A percentile compares a stretch with the other conserved stretches of the same genome.
phyloP scores from a whole-genome alignment of 2,888 invertebrate species.

The Eupithecia pulchellata region DNA sequence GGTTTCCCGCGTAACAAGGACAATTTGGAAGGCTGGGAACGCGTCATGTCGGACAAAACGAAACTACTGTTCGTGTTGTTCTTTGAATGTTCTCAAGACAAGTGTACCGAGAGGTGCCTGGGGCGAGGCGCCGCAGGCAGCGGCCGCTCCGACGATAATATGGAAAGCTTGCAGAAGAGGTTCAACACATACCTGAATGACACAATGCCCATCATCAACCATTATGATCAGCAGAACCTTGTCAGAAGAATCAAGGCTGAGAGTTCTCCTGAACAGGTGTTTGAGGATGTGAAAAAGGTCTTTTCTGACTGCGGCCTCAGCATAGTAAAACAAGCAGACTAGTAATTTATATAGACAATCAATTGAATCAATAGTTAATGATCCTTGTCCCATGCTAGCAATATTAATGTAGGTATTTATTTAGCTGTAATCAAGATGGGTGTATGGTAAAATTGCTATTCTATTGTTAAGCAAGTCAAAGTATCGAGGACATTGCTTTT shows the following conservation, averaged over 20 bases:
- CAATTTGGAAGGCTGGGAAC: conserved; percentile 97
- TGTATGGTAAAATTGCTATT: conserved; percentile 4
- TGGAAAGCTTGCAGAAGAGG: conserved; percentile 93
- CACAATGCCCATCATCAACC: conserved; percentile 95
- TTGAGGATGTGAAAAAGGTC: conserved; percentile 82
- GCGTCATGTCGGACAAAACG: conserved; percentile 92
- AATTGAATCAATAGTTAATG: background rate
- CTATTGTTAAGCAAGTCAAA: background rate
- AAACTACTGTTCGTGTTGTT: conserved; percentile 95
- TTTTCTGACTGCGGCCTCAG: conserved; percentile 74
- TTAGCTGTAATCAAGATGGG: conserved; percentile 1
- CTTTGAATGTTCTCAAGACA: conserved; percentile 94
- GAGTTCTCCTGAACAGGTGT: conserved; percentile 88
- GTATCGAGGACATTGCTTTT: conserved; percentile 2
- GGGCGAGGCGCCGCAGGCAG: conserved; percentile 94
- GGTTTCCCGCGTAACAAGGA: conserved; percentile 99
- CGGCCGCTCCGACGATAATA: conserved; percentile 97
- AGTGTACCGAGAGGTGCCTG: conserved; percentile 94
- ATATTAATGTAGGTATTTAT: conserved; percentile 2
- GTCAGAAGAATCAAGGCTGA: conserved; percentile 92
- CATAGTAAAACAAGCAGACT: conserved; percentile 55
- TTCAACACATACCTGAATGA: conserved; percentile 94
- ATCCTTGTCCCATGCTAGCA: conserved; percentile 11
- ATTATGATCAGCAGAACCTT: conserved; percentile 89
- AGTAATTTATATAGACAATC: conserved; percentile 8